Evolutionary conservation across 2,797 vertebrate species (phyloP).

Genomic region (Eidolon dupreanum): DNA sequence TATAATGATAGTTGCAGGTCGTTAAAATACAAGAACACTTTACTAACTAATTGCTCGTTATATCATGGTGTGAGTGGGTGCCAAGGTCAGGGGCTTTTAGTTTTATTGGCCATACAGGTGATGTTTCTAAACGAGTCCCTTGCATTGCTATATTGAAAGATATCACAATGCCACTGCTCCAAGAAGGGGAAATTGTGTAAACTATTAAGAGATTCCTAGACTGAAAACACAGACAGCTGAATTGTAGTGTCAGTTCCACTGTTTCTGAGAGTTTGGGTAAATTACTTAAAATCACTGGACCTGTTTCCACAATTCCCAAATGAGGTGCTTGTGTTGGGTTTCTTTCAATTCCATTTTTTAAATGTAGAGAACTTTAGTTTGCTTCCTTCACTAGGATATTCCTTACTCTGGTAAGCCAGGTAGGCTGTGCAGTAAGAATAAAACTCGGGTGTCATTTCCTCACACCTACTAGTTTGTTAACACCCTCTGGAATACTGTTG

Average conservation of each 20-base stretch:
- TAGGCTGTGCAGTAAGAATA: not conserved
- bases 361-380: not conserved
- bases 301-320: not conserved
- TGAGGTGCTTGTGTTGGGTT: not conserved
- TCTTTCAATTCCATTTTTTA: not conserved
- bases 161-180: not conserved
- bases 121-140: not conserved
- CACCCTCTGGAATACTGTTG: not conserved
- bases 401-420: not conserved
- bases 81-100: not conserved
- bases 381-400: not conserved
- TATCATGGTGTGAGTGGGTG: not conserved
- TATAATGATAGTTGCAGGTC: slow-evolving; percentile 37
- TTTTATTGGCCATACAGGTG: not conserved
- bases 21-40: slow-evolving; percentile 53
- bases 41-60: slow-evolving; percentile 13
- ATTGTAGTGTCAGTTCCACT: not conserved
- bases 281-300: not conserved
- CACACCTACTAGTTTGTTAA: not conserved
- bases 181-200: not conserved
- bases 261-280: not conserved
- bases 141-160: not conserved
- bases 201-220: not conserved
- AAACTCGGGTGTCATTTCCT: not conserved
- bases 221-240: not conserved